These are phyloP conservation scores for Trachelus iudaicus DNA, from an alignment of 2,888 invertebrate species.

Conservation along the genomic window DNA sequence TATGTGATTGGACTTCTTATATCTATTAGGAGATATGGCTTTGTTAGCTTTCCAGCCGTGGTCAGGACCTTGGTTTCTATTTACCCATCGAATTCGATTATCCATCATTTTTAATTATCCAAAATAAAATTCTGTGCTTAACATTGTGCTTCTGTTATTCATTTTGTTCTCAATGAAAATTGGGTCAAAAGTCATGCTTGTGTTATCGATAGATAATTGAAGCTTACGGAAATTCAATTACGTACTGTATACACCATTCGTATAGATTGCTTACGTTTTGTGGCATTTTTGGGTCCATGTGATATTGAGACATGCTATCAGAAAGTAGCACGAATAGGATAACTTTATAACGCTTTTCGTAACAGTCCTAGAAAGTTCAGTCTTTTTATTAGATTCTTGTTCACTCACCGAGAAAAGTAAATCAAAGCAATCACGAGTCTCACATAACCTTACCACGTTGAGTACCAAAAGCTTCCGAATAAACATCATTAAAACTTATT, in stretches of 20 bases:
- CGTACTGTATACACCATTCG: not conserved
- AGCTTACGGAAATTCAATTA: not conserved
- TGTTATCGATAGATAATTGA: not conserved
- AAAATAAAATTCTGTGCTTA: not conserved
- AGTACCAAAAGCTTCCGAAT: not conserved
- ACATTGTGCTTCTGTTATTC: not conserved
- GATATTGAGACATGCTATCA: not conserved
- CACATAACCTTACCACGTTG: not conserved
- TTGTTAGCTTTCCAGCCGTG: constrained; percentile 37
- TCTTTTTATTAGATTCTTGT: not conserved
- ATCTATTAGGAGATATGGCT: constrained; percentile 21
- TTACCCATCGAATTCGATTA: constrained; percentile 41
- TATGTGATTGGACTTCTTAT: constrained; percentile 43
- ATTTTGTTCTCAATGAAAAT: not conserved
- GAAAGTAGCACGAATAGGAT: not conserved
- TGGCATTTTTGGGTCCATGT: not conserved
- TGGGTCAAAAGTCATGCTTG: not conserved
- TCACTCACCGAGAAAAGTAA: not conserved
- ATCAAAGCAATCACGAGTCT: not conserved
- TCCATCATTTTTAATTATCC: constrained; percentile 18
- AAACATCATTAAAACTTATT: not conserved
- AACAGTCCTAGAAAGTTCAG: not conserved
- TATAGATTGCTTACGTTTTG: not conserved
- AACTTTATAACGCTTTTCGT: not conserved
- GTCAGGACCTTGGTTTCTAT: constrained; percentile 21